phyloP scores from a whole-genome alignment of 30 jellyfish, hydroid and myxozoan genomes.

The Turritopsis dohrnii region DNA sequence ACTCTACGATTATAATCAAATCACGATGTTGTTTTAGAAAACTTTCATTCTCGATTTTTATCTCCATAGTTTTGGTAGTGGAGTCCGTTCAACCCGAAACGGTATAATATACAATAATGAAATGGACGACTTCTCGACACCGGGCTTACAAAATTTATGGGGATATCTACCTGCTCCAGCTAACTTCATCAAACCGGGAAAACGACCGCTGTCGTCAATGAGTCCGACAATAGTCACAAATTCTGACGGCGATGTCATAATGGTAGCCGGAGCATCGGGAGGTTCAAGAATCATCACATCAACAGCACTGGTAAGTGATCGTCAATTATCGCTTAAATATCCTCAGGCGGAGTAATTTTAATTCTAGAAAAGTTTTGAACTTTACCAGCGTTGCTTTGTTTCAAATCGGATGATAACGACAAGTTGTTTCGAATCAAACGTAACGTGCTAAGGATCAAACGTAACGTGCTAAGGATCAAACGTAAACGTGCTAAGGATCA shows the following conservation, averaged over 20 bases:
- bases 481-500: too few relatives aligned
- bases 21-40: too few relatives aligned
- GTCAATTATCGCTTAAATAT: too few relatives aligned
- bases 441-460: too few relatives aligned
- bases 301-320: slow-evolving; percentile 36
- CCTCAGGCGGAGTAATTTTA: too few relatives aligned
- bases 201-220: slow-evolving; percentile 55
- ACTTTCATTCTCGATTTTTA: not conserved
- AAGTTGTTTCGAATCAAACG: too few relatives aligned
- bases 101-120: slow-evolving; percentile 58
- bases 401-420: too few relatives aligned
- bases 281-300: slow-evolving; percentile 58
- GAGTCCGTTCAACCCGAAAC: not conserved
- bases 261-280: slow-evolving; percentile 56
- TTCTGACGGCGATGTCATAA: slow-evolving; percentile 31
- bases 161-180: slow-evolving; percentile 37
- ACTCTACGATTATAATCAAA: too few relatives aligned
- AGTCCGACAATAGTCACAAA: slow-evolving; percentile 38
- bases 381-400: too few relatives aligned
- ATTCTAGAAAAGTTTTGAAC: too few relatives aligned
- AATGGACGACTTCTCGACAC: slow-evolving; percentile 61
- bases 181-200: slow-evolving; percentile 40
- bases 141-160: slow-evolving; percentile 18
- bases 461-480: too few relatives aligned
- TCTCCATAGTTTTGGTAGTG: not conserved